Percentiles rank a stretch among this genome's conserved stretches.
These are phyloP conservation scores for Limosa lapponica DNA, from an alignment of 2,797 vertebrate species.

Conservation along the genomic window DNA sequence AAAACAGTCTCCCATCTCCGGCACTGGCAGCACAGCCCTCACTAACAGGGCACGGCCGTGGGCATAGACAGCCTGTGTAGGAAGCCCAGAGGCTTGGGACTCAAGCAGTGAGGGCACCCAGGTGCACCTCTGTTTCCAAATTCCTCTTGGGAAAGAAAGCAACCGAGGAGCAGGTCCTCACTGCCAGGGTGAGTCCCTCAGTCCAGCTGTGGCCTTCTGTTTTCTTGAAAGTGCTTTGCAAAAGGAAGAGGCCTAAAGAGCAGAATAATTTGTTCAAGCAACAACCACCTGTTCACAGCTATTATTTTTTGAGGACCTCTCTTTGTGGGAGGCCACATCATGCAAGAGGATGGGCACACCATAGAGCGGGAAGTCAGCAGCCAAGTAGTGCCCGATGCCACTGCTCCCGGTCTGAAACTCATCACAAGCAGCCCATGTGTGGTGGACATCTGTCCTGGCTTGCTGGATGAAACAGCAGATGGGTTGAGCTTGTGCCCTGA, in stretches of 20 bases:
- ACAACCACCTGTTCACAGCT: not conserved
- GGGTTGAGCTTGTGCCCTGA: not conserved
- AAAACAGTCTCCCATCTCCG: not conserved
- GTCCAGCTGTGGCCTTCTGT: not conserved
- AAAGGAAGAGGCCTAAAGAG: not conserved
- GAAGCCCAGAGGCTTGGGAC: not conserved
- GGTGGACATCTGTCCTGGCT: not conserved
- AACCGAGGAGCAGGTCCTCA: too few species aligned
- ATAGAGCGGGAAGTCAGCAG: not conserved
- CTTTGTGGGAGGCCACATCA: not conserved
- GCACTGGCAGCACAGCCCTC: accelerated
- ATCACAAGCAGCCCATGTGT: accelerated
- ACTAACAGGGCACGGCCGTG: accelerated
- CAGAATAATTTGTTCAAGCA: not conserved
- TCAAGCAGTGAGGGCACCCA: accelerated
- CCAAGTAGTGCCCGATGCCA: not conserved
- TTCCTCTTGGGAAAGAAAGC: not conserved
- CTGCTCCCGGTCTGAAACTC: not conserved
- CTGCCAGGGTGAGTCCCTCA: not conserved
- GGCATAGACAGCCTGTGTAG: not conserved
- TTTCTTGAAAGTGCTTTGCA: not conserved
- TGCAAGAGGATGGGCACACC: too few species aligned
- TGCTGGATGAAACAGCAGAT: too few species aligned
- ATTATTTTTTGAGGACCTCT: accelerated
- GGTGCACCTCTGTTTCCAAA: not conserved